phyloP scores from a whole-genome alignment of 2,113 vertebrate species.

The Paramisgurnus dabryanus region DNA sequence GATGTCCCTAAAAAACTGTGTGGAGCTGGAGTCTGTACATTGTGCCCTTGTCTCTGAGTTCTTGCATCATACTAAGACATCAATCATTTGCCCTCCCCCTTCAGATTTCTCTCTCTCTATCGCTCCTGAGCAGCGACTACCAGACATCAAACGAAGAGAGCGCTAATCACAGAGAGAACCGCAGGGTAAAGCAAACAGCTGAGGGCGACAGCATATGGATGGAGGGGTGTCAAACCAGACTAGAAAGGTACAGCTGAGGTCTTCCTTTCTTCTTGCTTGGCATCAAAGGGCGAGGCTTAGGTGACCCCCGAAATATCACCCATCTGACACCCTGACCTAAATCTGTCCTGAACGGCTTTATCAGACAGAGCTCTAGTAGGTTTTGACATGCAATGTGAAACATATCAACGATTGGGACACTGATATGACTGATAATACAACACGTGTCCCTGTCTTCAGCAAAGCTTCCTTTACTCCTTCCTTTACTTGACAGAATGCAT shows the following conservation, averaged over 20 bases:
- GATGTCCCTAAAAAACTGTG: background rate
- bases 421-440: slow-evolving; percentile 32
- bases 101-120: background rate
- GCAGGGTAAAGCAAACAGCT: slow-evolving; percentile 14
- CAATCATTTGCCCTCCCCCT: slow-evolving; percentile 17
- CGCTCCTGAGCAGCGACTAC: background rate
- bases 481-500: background rate
- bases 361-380: slow-evolving; percentile 27
- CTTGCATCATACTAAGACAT: slow-evolving; percentile 25
- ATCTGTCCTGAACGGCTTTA: slow-evolving; percentile 44
- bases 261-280: slow-evolving; percentile 32
- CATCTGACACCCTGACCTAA: slow-evolving; percentile 51
- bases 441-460: slow-evolving; percentile 12
- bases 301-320: slow-evolving; percentile 24
- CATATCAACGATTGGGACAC: background rate
- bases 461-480: background rate
- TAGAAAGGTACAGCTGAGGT: slow-evolving; percentile 37
- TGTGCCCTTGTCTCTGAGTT: background rate
- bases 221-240: slow-evolving; percentile 21
- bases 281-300: slow-evolving; percentile 19
- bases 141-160: slow-evolving; percentile 29
- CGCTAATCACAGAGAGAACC: slow-evolving; percentile 21
- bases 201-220: slow-evolving; percentile 14
- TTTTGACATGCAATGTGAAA: slow-evolving; percentile 21
- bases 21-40: slow-evolving; percentile 5